Evolutionary conservation across 2,888 invertebrate genomes (phyloP).

Genomic region (Himalopsyche tibetana): DNA sequence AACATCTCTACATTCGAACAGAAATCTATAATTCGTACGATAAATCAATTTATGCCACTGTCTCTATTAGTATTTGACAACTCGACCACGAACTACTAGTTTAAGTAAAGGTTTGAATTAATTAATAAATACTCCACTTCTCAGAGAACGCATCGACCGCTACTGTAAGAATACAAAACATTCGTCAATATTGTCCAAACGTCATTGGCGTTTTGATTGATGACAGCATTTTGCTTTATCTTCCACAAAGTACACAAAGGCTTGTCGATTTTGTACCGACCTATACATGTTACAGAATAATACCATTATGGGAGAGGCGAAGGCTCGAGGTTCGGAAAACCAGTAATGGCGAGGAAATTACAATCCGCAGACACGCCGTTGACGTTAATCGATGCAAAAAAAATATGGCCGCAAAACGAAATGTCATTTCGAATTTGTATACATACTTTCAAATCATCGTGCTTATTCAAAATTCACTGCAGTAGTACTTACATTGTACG

Average conservation of each 20-base stretch:
- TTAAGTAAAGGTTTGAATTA: too few species aligned
- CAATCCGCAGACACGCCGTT: background rate
- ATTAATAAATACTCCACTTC: too few species aligned
- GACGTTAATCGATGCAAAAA: background rate
- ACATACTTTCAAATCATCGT: too few species aligned
- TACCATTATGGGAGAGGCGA: background rate
- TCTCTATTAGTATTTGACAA: too few species aligned
- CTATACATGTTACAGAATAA: background rate
- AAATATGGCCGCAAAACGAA: background rate
- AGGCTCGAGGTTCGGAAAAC: constrained; percentile 11
- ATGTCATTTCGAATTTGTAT: constrained; percentile 1
- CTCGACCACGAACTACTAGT: too few species aligned
- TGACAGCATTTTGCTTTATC: constrained; percentile 26
- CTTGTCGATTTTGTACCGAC: background rate
- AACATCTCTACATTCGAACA: too few species aligned
- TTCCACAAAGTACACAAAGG: background rate
- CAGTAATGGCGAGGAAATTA: constrained; percentile 6
- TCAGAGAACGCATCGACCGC: background rate
- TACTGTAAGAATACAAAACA: constrained; percentile 1
- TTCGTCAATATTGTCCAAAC: constrained; percentile 20
- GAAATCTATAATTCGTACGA: too few species aligned
- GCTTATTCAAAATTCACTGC: too few species aligned
- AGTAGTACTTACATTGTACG: too few species aligned
- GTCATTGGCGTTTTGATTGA: constrained; percentile 20
- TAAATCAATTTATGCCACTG: too few species aligned